phyloP scores from a whole-genome alignment of 2,797 vertebrate species.

The Sebastes umbrosus region DNA sequence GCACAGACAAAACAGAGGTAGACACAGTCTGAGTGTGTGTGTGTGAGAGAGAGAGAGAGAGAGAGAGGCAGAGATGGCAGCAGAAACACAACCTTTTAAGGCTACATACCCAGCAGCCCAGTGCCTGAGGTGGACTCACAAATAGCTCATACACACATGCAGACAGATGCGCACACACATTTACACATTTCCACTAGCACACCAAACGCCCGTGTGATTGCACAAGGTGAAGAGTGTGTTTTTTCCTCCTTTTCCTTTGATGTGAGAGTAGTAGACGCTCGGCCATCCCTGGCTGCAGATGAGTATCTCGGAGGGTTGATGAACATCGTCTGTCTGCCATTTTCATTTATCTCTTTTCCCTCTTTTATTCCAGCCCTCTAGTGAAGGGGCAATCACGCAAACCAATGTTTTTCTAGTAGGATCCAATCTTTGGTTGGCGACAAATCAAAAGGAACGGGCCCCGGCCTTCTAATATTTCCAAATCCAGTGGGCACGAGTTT shows the following conservation, averaged over 20 bases:
- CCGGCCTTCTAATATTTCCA: slow-evolving; percentile 30
- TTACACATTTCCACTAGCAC: slow-evolving; percentile 35
- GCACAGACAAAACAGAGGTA: slow-evolving; percentile 48
- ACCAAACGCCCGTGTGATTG: slow-evolving; percentile 56
- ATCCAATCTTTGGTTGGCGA: slow-evolving; percentile 39
- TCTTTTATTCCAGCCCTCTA: slow-evolving; percentile 35
- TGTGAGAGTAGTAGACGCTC: slow-evolving; percentile 37
- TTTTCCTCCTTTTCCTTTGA: slow-evolving; percentile 46
- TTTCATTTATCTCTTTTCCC: slow-evolving; percentile 41
- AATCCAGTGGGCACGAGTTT: slow-evolving; percentile 24
- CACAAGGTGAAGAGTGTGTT: slow-evolving; percentile 52
- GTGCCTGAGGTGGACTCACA: slow-evolving; percentile 78
- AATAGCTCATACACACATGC: slow-evolving; percentile 76
- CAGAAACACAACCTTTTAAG: slow-evolving; percentile 85
- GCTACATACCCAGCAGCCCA: slow-evolving; percentile 80
- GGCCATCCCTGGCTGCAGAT: slow-evolving; percentile 48
- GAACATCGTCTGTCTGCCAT: slow-evolving; percentile 57
- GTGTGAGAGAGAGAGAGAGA: slow-evolving; percentile 4
- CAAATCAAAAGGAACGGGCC: slow-evolving; percentile 42
- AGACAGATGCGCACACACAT: slow-evolving; percentile 53
- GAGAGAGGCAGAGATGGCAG: slow-evolving; percentile 59
- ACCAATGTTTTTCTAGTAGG: slow-evolving; percentile 51
- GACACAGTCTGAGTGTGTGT: slow-evolving; percentile 20
- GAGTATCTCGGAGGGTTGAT: slow-evolving; percentile 60
- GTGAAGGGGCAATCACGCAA: slow-evolving; percentile 53